Base-by-base conservation (phyloP, 2,888 invertebrate species). In the Lithophane leautieri region DNA sequence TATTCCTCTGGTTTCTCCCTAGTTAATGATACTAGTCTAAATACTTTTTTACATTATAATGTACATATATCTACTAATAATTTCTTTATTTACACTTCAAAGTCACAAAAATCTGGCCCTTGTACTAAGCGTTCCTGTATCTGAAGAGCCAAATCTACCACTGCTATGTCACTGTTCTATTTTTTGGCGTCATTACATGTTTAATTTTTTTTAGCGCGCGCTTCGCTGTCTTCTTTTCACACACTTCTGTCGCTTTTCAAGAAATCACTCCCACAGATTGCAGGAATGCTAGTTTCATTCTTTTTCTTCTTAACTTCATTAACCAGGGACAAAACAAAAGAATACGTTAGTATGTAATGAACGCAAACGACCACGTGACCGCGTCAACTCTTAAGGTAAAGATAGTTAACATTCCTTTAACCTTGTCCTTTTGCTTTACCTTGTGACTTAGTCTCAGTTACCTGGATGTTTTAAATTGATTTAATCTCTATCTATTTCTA, bases 401-500 rank as follows among this genome's bases (percentile, higher is more conserved):
- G 3, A 19, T 42, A 42, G 6, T 56, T n/a, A 34, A 19, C 4
- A 11, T 19, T 40, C 2, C 4, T 28, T 63, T n/a, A 1, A 0
- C n/a, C 4, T n/a, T 63, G 16, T 25, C 11, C 7, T 34, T 58
- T 22, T 7, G 14, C 7, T 25, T 65, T 44, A 50, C 6, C 22
- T 47, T 47, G 14, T 66, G 14, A 22, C 6, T 50, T 16, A 34
- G 11, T 16, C 6, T 69, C 9, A 42, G 28, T 28, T 52, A 16
- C 6, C 40, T 22, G 8, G 14, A 50, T 22, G 9, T 42, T 22
- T 69, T 42, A 11, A n/a, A 14, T 72, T 25, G 11, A 9, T 52
- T 28, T 22, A 7, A 42, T 54, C 3, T 8, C 28, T 44, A 54
- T 54, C n/a, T 44, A 56, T 56, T 56, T 67, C 6, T 85, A 82